These are phyloP conservation scores for Luidia sarsii DNA, from an alignment of 53 echinoderm and acorn worm species.

Conservation along the genomic window DNA sequence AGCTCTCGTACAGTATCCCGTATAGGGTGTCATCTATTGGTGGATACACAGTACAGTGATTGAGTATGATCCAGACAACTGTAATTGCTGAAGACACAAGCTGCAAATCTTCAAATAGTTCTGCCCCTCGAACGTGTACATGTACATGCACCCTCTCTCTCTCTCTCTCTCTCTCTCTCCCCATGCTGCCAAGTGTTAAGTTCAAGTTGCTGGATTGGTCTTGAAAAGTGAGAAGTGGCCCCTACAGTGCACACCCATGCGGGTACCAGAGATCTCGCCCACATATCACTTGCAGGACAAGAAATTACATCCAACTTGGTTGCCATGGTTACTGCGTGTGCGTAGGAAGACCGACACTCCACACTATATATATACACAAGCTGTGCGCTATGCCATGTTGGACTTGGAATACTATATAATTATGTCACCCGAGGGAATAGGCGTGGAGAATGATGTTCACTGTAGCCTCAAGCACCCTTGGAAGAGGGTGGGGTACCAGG, in stretches of 20 bases:
- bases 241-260: constrained; percentile 19
- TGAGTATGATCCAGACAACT: too few relatives aligned
- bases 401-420: neutral
- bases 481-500: too few relatives aligned
- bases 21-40: too few relatives aligned
- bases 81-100: too few relatives aligned
- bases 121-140: neutral
- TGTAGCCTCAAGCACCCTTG: too few relatives aligned
- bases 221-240: neutral
- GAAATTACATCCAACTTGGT: constrained; percentile 57
- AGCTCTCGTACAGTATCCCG: too few relatives aligned
- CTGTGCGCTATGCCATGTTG: too few relatives aligned
- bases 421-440: neutral
- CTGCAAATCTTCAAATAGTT: constrained; percentile 50
- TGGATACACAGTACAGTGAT: too few relatives aligned
- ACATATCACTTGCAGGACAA: constrained; percentile 7
- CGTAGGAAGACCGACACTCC: neutral
- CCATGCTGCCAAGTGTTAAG: too few relatives aligned
- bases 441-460: neutral
- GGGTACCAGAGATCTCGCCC: neutral
- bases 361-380: neutral
- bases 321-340: constrained; percentile 17
- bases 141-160: constrained; percentile 11
- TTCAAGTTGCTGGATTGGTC: too few relatives aligned
- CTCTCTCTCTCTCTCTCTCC: too few relatives aligned